Conservation (phyloP, 2,888 invertebrate genomes). For the Platycnemis pennipes region DNA sequence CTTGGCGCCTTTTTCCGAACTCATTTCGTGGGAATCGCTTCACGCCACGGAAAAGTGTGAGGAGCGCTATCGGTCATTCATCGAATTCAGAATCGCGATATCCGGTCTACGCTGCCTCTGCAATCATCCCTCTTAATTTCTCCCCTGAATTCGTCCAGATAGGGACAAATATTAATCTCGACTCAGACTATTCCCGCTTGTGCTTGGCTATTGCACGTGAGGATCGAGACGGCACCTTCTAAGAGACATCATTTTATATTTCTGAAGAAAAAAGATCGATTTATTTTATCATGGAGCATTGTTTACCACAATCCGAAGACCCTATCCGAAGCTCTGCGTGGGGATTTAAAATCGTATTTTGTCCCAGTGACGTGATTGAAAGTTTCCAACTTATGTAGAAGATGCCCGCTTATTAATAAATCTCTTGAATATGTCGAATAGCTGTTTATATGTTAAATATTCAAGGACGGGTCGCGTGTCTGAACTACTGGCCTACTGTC, state of each 20-base stretch:
- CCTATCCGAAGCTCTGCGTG: no score
- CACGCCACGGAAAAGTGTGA: not conserved
- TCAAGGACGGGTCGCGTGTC: no score
- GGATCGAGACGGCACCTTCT: not conserved
- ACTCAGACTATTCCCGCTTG: not conserved
- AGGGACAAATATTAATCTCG: not conserved
- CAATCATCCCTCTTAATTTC: not conserved
- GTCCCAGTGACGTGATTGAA: no score
- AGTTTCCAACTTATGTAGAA: no score
- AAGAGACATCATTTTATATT: not conserved
- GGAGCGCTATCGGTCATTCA: not conserved
- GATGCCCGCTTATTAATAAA: no score
- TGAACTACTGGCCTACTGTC: no score
- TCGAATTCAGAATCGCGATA: not conserved
- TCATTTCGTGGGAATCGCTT: not conserved
- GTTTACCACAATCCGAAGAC: no score
- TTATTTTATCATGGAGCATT: no score
- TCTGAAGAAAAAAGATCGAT: not conserved
- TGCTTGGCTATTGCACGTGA: not conserved
- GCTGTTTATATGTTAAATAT: no score
- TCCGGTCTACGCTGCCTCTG: no score
- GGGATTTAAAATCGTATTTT: no score
- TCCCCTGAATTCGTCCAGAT: not conserved
- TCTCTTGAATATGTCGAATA: no score
- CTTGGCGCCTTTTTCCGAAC: slow-evolving; percentile 15